Conservation (phyloP, 2,888 invertebrate genomes). For the Slavum lentiscoides region DNA sequence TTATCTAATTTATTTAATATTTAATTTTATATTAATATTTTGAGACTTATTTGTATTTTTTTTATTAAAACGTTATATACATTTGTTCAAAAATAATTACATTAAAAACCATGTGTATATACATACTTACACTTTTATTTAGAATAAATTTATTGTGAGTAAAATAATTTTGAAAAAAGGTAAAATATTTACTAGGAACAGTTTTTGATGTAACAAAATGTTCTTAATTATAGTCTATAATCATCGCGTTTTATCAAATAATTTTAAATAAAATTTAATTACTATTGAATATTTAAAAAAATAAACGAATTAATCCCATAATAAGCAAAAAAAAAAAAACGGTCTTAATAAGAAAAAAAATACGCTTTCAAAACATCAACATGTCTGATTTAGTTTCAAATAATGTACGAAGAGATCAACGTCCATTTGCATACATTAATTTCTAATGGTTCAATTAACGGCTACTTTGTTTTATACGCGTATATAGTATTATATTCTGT, state of each 20-base stretch:
- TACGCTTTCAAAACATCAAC: conserved; percentile 36
- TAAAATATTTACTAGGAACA: not conserved
- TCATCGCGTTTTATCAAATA: conserved; percentile 3
- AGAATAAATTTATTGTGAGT: not conserved
- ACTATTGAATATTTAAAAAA: not conserved
- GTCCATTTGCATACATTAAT: conserved; percentile 51
- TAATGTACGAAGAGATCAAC: conserved; percentile 7
- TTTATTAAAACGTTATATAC: no score
- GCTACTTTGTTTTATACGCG: not conserved
- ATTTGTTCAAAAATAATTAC: not conserved
- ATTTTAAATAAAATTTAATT: not conserved
- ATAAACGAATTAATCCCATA: not conserved
- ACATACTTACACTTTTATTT: no score
- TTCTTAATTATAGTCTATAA: not conserved
- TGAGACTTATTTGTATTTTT: no score
- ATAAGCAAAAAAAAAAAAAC: no score
- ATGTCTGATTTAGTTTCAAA: conserved; percentile 26
- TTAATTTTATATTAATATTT: no score
- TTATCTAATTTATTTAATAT: no score
- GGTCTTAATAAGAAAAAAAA: conserved; percentile 11
- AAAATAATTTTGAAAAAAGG: not conserved
- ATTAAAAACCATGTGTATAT: not conserved
- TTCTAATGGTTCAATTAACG: conserved; percentile 29
- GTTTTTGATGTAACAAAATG: not conserved
- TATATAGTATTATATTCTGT: not conserved